Conservation (phyloP, 2,797 vertebrate species). For the Paguma larvata region DNA sequence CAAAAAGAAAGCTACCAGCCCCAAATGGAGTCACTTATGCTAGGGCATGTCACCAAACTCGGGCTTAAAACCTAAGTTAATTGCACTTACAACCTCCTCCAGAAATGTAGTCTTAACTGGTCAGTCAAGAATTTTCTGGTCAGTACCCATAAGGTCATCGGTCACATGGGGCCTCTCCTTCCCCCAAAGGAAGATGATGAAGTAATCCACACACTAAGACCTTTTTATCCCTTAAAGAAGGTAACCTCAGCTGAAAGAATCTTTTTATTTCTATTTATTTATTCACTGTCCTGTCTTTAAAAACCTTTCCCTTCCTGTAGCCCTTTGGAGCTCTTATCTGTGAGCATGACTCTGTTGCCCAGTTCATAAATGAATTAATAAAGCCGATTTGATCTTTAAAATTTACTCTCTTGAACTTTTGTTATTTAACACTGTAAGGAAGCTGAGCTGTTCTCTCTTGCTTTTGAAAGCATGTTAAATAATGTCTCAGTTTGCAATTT, state of each 20-base stretch:
- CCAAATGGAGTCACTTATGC: not conserved
- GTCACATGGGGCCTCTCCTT: not conserved
- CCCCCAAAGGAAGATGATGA: not conserved
- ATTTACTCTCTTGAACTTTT: not conserved
- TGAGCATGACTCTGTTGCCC: not conserved
- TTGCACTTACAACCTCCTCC: not conserved
- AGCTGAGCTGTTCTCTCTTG: not conserved
- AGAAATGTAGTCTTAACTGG: not conserved
- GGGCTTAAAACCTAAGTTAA: not conserved
- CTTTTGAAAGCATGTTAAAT: conserved; percentile 47
- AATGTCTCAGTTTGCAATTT: not conserved
- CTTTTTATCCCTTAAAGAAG: not conserved
- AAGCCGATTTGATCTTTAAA: not conserved
- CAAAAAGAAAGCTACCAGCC: not conserved
- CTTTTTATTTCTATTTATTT: not conserved
- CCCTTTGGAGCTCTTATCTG: not conserved
- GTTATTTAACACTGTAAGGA: not conserved
- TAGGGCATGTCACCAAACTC: not conserved
- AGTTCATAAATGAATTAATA: not conserved
- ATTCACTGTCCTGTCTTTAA: not conserved
- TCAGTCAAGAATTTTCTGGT: not conserved
- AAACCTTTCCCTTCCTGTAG: not conserved
- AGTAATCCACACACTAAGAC: not conserved
- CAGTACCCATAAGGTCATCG: not conserved
- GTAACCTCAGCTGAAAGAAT: not conserved